phyloP scores from a whole-genome alignment of 2,888 invertebrate species.

The Lepidochrysops patricia region DNA sequence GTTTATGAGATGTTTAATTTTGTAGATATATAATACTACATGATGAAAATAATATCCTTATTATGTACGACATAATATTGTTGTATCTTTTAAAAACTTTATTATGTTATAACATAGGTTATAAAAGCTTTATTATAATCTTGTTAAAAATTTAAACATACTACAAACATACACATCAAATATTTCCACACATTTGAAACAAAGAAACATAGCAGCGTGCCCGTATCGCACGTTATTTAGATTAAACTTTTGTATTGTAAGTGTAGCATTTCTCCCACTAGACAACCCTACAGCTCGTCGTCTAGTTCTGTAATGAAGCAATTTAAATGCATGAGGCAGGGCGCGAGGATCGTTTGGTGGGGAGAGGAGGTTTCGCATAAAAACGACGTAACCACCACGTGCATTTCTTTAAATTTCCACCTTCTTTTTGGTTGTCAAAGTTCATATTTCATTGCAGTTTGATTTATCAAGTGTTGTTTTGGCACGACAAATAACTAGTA shows the following conservation, averaged over 20 bases:
- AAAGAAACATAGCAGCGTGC: background rate
- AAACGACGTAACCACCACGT: conserved; percentile 33
- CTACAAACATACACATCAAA: background rate
- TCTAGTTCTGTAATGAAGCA: conserved; percentile 75
- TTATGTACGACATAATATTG: too few relatives aligned
- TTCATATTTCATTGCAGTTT: conserved; percentile 20
- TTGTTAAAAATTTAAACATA: background rate
- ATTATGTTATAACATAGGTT: too few relatives aligned
- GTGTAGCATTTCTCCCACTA: conserved; percentile 40
- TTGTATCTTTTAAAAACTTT: too few relatives aligned
- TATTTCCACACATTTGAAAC: conserved; percentile 11
- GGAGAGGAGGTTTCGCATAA: conserved; percentile 38
- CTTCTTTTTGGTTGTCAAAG: background rate
- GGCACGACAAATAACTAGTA: conserved; percentile 32
- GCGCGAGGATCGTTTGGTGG: conserved; percentile 67
- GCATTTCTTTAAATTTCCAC: conserved; percentile 25
- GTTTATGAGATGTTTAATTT: too few relatives aligned
- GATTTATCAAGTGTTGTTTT: conserved; percentile 25
- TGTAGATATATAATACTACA: too few relatives aligned
- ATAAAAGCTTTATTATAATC: too few relatives aligned
- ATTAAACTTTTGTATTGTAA: conserved; percentile 28
- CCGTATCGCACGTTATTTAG: conserved; percentile 24
- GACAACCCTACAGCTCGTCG: conserved; percentile 64
- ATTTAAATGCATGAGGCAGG: conserved; percentile 77
- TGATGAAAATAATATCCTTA: too few relatives aligned